Conservation (phyloP, 2,797 vertebrate species). For the Leuciscus waleckii region DNA sequence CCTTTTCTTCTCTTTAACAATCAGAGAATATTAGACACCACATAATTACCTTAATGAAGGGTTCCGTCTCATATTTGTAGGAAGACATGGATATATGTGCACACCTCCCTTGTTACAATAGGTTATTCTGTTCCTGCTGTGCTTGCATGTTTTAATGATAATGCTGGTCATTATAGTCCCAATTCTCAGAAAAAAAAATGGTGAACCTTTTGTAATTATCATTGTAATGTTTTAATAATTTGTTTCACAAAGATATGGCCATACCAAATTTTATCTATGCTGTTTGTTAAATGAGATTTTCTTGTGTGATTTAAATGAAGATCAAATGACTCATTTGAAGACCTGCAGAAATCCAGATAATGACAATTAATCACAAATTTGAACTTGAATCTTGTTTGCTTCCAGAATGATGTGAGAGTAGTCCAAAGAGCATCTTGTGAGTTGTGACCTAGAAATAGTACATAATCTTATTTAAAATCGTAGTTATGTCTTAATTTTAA, state of each 20-base stretch:
- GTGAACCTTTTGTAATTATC: neutral
- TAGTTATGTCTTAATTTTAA: too few species aligned
- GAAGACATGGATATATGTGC: slow-evolving; percentile 23
- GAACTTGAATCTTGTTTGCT: neutral
- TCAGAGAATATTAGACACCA: slow-evolving; percentile 44
- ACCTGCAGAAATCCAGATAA: neutral
- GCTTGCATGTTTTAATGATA: slow-evolving; percentile 16
- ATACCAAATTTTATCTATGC: neutral
- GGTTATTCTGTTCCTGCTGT: slow-evolving; percentile 28
- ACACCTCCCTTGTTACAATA: slow-evolving; percentile 21
- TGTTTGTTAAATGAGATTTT: neutral
- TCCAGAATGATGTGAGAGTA: slow-evolving; percentile 1
- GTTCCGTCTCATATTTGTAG: slow-evolving; percentile 37
- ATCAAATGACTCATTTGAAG: neutral
- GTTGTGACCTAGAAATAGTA: neutral
- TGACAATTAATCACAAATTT: neutral
- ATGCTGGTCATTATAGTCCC: neutral
- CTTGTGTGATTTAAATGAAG: neutral
- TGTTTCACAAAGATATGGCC: neutral
- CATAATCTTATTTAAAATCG: neutral
- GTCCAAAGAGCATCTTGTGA: neutral
- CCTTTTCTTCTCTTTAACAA: slow-evolving; percentile 52
- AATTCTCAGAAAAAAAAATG: neutral
- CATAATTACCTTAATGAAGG: slow-evolving; percentile 47
- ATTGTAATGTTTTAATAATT: neutral